Evolutionary conservation across 2,113 vertebrate genomes (phyloP).

Genomic region (Melanocharis versteri): DNA sequence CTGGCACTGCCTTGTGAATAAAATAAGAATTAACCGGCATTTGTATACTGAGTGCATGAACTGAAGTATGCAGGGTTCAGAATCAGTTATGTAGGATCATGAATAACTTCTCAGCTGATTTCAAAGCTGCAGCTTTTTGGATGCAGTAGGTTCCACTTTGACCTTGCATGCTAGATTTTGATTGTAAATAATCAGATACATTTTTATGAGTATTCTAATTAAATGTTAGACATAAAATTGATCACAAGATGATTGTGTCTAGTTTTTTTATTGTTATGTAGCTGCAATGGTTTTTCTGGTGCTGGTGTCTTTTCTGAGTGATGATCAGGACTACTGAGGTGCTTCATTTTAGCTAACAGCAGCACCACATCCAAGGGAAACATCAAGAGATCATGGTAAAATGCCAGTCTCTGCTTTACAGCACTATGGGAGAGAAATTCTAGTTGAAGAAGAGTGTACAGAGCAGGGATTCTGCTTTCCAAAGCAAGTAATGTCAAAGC

Average conservation of each 20-base stretch:
- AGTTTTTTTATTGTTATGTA: background rate
- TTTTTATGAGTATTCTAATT: background rate
- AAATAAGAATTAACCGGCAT: background rate
- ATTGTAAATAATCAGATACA: background rate
- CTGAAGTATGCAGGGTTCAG: background rate
- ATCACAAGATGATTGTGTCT: background rate
- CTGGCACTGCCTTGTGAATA: background rate
- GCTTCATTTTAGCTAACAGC: background rate
- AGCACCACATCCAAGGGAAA: background rate
- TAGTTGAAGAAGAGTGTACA: background rate
- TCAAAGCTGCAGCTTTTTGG: background rate
- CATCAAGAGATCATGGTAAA: background rate
- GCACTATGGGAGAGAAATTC: background rate
- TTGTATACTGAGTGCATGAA: background rate
- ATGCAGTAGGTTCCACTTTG: background rate
- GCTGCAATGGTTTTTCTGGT: background rate
- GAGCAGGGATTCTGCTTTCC: background rate
- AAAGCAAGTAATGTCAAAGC: background rate
- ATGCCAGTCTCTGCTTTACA: background rate
- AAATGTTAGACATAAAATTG: background rate
- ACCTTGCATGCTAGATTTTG: background rate
- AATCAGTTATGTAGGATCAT: background rate
- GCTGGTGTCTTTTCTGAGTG: background rate
- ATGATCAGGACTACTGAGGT: background rate
- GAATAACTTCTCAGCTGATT: background rate